Base-by-base conservation (phyloP, 2,888 invertebrate genomes). In the Drosophila planitibia region DNA sequence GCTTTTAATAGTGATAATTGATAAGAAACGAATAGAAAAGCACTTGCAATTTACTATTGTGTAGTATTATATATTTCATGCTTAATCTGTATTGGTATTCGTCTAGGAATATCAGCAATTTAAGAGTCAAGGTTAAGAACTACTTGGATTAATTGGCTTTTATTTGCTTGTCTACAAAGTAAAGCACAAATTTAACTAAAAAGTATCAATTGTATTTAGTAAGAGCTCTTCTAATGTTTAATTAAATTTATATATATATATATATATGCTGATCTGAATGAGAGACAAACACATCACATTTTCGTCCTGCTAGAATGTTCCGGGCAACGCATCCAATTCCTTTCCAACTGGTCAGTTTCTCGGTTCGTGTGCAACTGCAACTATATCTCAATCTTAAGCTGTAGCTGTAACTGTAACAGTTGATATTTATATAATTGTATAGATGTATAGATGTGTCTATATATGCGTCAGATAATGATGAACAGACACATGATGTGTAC, bases 281-380 rank as follows among this genome's bases (percentile, higher is more conserved):
- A 41, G 55, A 53, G 10, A 33, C 41, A 37, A 58, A n/a, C 33
- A 30, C 64, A 37, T 30, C 35, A 14, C n/a, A 35, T 10, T 4
- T 19, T 41, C 58, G 32, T 47, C 70, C 64, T 62, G 30, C 62
- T 61, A 35, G 22, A 3, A 14, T 14, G 14, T 7, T 30, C 32
- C 4, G 25, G 4, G 6, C 57, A 58, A 52, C 32, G 28, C 44
- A 33, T 58, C 39, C 47, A 61, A 25, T 12, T 22, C 70, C 28
- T 58, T 75, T 65, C 32, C 25, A 35, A 32, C 53, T 65, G 64
- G 76, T 74, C 76, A 76, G 51, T 37, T 58, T 55, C 28, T 41
- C n/a, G 32, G 25, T 1, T 2, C 66, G 22, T 58, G 19, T 51
- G 25, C 2, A 22, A 28, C 22, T 25, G 12, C 22, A 64, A n/a